Evolutionary conservation across 2,797 vertebrate species (phyloP).

Genomic region (Myioborus melanocephalus): DNA sequence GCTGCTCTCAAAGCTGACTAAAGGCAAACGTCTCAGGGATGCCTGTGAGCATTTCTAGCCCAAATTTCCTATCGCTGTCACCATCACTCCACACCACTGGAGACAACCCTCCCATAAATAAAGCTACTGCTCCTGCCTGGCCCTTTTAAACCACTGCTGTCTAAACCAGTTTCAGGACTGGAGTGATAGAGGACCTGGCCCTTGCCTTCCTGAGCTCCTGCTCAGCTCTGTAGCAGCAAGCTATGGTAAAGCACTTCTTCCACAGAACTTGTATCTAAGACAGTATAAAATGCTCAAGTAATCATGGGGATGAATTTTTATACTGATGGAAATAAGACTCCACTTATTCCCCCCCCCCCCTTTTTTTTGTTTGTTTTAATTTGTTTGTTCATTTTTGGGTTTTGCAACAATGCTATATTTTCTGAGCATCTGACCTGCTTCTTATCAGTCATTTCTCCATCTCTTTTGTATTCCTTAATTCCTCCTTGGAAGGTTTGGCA

Average conservation of each 20-base stretch:
- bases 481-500: background rate
- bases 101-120: background rate
- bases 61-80: background rate
- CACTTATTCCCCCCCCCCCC: rapidly evolving
- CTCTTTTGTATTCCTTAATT: conserved; percentile 9
- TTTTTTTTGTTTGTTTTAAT: background rate
- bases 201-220: background rate
- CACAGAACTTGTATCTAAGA: background rate
- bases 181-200: background rate
- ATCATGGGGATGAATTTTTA: background rate
- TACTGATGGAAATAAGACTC: background rate
- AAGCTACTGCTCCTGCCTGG: background rate
- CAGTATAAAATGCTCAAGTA: background rate
- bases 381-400: background rate
- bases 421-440: background rate
- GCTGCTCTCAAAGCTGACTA: background rate
- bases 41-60: background rate
- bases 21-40: background rate
- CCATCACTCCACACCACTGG: background rate
- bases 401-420: background rate
- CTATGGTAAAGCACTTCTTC: background rate
- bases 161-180: background rate
- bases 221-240: background rate
- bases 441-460: background rate
- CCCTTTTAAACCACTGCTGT: background rate